These are phyloP conservation scores for Catharus ustulatus DNA, from an alignment of 2,797 vertebrate species.

Conservation along the genomic window DNA sequence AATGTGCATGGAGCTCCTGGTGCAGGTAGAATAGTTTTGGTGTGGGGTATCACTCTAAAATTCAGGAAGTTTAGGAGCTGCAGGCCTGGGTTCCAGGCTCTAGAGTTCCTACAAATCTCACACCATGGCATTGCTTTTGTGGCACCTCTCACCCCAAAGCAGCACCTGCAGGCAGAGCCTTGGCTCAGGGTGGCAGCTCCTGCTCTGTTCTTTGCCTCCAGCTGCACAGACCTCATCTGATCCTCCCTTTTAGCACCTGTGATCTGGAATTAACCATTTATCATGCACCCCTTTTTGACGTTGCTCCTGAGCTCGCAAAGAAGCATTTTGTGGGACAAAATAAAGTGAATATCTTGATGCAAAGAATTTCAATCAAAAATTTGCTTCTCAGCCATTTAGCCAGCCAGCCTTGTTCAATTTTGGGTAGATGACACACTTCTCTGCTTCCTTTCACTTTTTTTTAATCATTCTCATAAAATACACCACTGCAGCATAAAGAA, in stretches of 20 bases:
- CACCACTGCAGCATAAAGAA: neutral
- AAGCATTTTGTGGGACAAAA: neutral
- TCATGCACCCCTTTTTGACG: neutral
- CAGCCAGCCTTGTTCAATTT: neutral
- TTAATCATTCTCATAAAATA: neutral
- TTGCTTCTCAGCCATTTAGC: neutral
- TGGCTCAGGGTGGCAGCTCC: neutral
- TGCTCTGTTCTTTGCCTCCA: neutral
- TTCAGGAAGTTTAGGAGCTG: neutral
- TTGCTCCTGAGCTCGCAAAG: neutral
- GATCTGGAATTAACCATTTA: neutral
- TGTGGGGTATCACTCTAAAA: neutral
- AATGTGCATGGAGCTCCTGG: fast-evolving
- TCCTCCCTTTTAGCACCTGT: neutral
- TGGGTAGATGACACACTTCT: neutral
- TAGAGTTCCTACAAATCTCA: neutral
- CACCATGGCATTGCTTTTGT: neutral
- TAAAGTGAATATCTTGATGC: neutral
- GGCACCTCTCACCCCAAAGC: neutral
- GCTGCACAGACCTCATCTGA: neutral
- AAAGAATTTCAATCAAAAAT: neutral
- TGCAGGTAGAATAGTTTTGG: neutral
- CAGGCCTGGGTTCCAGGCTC: neutral
- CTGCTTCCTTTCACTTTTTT: slow-evolving; percentile 2
- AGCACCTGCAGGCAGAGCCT: neutral